Conservation (phyloP, 2,888 invertebrate genomes). For the Antheraea yamamai region DNA sequence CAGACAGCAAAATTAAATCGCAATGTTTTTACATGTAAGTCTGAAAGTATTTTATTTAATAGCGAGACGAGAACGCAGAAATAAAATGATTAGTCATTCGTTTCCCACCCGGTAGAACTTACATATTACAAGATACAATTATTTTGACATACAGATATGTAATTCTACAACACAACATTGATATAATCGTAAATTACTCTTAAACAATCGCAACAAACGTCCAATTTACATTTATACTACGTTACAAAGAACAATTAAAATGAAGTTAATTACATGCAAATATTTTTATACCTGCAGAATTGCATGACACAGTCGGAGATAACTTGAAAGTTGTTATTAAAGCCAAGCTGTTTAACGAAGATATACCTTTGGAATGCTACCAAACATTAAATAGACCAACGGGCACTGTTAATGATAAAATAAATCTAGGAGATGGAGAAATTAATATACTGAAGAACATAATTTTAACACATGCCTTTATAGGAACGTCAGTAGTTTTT, state of each 20-base stretch:
- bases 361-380: not conserved
- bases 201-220: not conserved
- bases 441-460: too few species aligned
- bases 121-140: not conserved
- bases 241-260: not conserved
- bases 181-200: not conserved
- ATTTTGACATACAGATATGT: slow-evolving; percentile 3
- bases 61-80: not conserved
- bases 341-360: not conserved
- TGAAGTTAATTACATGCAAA: not conserved
- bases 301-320: not conserved
- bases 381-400: not conserved
- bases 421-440: too few species aligned
- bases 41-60: not conserved
- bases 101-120: not conserved
- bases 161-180: slow-evolving; percentile 11
- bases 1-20: not conserved
- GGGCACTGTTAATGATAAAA: not conserved
- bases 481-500: too few species aligned
- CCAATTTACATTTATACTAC: not conserved
- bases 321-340: not conserved
- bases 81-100: not conserved
- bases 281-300: not conserved
- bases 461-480: too few species aligned
- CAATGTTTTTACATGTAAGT: not conserved